Percentiles rank a stretch among this genome's conserved stretches.
phyloP scores from a whole-genome alignment of 2,888 invertebrate genomes.

The Acleris emargana region DNA sequence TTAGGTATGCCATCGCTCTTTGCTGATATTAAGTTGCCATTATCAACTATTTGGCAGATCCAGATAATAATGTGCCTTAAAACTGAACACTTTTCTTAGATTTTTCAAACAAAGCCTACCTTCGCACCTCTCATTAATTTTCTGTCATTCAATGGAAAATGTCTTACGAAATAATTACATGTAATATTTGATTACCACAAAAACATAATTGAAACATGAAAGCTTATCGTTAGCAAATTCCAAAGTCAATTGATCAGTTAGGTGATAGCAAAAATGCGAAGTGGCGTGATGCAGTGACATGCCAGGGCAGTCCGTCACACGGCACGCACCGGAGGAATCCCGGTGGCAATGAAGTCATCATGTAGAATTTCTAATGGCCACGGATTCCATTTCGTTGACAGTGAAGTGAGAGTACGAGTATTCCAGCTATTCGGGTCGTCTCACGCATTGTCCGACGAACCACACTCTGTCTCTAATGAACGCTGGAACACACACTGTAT shows the following conservation, averaged over 20 bases:
- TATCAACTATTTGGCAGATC: background rate
- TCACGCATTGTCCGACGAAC: conserved; percentile 59
- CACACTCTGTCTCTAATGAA: conserved; percentile 32
- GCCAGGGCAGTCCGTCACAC: conserved; percentile 44
- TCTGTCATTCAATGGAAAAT: background rate
- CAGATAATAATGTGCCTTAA: background rate
- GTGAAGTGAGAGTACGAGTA: conserved; percentile 73
- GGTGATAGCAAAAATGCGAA: conserved; percentile 50
- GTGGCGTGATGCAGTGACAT: conserved; percentile 56
- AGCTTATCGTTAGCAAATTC: conserved; percentile 50
- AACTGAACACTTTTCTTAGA: no score
- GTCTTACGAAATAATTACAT: conserved; percentile 25
- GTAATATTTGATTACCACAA: conserved; percentile 34
- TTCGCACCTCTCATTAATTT: background rate
- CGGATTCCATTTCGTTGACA: conserved; percentile 81
- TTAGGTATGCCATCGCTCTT: conserved; percentile 65
- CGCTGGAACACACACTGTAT: background rate
- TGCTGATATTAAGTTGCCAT: conserved; percentile 22
- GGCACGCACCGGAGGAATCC: conserved; percentile 65
- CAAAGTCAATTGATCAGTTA: conserved; percentile 44
- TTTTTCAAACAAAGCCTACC: background rate
- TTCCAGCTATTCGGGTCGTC: conserved; percentile 71
- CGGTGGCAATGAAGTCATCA: conserved; percentile 76
- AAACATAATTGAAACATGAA: conserved; percentile 47
- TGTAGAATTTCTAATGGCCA: conserved; percentile 77